A percentile compares a stretch with the other conserved stretches of the same genome.
These are phyloP conservation scores for Oligia fasciuncula DNA, from an alignment of 2,888 invertebrate species.

Conservation along the genomic window DNA sequence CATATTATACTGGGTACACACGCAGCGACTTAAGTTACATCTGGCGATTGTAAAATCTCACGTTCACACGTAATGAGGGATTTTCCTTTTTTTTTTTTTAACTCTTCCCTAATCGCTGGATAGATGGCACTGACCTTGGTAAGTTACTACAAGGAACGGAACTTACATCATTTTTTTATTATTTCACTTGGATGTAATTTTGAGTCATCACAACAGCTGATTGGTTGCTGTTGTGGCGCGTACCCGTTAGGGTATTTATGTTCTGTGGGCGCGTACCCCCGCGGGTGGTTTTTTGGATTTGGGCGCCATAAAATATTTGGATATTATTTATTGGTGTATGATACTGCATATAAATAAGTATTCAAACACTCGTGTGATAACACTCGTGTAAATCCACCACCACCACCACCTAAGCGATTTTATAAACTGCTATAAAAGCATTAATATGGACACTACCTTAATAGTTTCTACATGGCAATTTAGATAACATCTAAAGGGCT, in stretches of 20 bases:
- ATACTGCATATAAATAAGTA: not conserved
- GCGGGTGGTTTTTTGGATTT: not conserved
- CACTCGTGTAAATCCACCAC: no score
- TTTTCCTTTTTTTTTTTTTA: no score
- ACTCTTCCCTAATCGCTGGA: no score
- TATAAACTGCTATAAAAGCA: not conserved
- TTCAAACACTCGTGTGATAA: not conserved
- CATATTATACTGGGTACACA: not conserved
- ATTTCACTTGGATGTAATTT: no score
- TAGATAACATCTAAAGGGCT: slow-evolving; percentile 36
- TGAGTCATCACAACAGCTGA: not conserved
- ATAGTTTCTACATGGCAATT: slow-evolving; percentile 37
- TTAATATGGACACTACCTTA: not conserved
- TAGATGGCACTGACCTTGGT: no score
- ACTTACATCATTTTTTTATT: no score
- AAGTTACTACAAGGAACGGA: no score
- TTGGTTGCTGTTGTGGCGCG: not conserved
- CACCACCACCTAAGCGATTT: not conserved
- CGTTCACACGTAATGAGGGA: not conserved
- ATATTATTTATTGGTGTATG: not conserved
- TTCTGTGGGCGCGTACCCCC: not conserved
- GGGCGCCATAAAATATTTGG: not conserved
- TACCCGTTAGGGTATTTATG: not conserved
- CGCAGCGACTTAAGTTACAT: not conserved
- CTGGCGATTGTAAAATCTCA: not conserved